These are phyloP conservation scores for Anguilla anguilla DNA, from an alignment of 2,797 vertebrate genomes.

Conservation along the genomic window DNA sequence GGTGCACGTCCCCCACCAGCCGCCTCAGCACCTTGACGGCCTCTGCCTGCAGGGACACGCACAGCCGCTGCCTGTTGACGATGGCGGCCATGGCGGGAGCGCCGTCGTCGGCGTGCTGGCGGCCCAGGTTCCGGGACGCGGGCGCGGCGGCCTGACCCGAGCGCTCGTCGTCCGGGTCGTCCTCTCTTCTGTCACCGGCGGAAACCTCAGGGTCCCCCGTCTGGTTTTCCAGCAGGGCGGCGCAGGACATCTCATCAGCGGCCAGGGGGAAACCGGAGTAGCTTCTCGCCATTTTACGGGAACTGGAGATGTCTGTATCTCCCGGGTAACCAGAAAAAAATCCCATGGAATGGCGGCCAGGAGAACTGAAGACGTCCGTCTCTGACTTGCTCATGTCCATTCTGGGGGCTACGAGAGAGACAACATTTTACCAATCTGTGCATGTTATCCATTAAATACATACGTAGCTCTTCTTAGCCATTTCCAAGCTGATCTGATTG, in stretches of 20 bases:
- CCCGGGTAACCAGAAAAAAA: not conserved
- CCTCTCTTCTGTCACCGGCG: not conserved
- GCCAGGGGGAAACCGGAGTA: not conserved
- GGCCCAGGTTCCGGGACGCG: not conserved
- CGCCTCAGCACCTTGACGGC: not conserved
- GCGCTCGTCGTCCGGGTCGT: not conserved
- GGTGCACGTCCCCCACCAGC: slow-evolving; percentile 3
- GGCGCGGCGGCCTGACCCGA: not conserved
- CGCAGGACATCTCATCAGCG: not conserved
- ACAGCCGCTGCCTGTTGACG: not conserved
- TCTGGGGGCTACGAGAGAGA: slow-evolving; percentile 5
- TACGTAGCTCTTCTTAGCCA: not conserved
- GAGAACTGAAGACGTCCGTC: not conserved
- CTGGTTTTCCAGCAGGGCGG: not conserved
- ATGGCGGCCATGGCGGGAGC: not conserved
- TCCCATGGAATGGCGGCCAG: not conserved
- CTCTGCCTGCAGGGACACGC: not conserved
- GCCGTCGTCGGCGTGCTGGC: not conserved
- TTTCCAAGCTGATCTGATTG: not conserved
- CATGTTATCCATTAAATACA: not conserved
- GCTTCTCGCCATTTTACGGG: not conserved
- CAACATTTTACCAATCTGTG: not conserved
- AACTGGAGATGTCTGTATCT: not conserved
- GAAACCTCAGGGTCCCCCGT: not conserved
- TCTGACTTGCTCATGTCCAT: not conserved